Evolutionary conservation across 1,140 invertebrate genomes (phyloP), one percentile per base, ranked within the genome.

Genomic region (Polyergus mexicanus): DNA sequence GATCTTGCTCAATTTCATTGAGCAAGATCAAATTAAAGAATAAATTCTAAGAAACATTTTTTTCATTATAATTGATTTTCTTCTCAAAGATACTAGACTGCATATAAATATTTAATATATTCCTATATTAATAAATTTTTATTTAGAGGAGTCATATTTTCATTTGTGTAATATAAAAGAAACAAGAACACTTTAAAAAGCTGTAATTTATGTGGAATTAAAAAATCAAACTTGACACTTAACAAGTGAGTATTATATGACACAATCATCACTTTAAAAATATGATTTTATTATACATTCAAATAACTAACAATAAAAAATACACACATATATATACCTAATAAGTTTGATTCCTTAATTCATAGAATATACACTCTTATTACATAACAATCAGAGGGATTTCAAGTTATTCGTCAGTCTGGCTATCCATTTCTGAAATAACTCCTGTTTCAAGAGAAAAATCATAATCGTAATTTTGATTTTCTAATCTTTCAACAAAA

Each of bases 361-460:
- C 41, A 19, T 60, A 60, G 0, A 58, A 63, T 54, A 41, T 51
- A 38, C 22, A 71, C 25, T 54, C 1, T 28, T 3, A 8, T 74
- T 80, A 32, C 8, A 69, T 44, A 19, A 66, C 32, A 38, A n/a
- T n/a, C 1, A 4, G 11, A 32, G 13, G 0, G 56, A 69, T 68
- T 74, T 58, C 51, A 60, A 72, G 41, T 84, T 44, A 90, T 3
- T 92, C 83, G 4, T 87, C 66, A 74, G 41, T 90, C 38, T 69
- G 84, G 54, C 93, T 93, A 35, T 92, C 90, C 92, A 95, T 93
- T 93, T 95, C 94, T 41, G 92, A 71, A n/a, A 94, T 92, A 10
- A 95, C 92, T 81, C 92, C 92, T 47, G 90, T 89, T 60, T 95
- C 95, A n/a, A 95, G 69, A 0, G 66, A 85, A 76, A 95, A 95